Percentiles rank a stretch among this genome's conserved stretches.
These are phyloP conservation scores for Chloroceryle amazona DNA, from an alignment of 2,797 vertebrate genomes.

Conservation along the genomic window DNA sequence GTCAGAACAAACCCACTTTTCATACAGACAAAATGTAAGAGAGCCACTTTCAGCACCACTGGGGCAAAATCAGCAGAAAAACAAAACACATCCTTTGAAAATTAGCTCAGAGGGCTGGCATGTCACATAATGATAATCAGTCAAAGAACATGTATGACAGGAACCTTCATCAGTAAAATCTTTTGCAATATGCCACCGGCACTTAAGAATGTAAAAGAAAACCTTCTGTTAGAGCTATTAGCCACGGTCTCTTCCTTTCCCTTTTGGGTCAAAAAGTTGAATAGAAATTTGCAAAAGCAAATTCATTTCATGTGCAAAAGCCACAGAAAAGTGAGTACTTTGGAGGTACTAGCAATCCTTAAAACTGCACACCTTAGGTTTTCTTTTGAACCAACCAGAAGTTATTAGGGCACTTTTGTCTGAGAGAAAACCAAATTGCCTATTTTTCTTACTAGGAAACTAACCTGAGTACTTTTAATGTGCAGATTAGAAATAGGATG, in stretches of 20 bases:
- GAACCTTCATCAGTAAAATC: slow-evolving; percentile 55
- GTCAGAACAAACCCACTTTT: slow-evolving; percentile 79
- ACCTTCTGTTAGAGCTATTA: background rate
- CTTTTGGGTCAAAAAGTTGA: background rate
- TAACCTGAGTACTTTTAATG: background rate
- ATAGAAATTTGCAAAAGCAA: background rate
- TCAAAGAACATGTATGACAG: slow-evolving; percentile 54
- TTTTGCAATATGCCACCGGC: slow-evolving; percentile 34
- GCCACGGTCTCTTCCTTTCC: background rate
- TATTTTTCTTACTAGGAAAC: background rate
- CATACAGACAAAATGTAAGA: slow-evolving; percentile 71
- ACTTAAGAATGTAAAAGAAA: slow-evolving; percentile 49
- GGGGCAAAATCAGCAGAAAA: slow-evolving; percentile 23
- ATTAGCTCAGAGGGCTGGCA: slow-evolving; percentile 17
- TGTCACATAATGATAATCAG: slow-evolving; percentile 59
- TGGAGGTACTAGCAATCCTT: background rate
- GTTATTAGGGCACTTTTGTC: background rate
- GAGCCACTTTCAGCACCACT: slow-evolving; percentile 70
- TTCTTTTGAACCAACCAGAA: background rate
- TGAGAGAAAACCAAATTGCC: background rate
- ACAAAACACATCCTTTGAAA: slow-evolving; percentile 37
- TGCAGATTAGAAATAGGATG: background rate
- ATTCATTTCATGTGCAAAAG: background rate
- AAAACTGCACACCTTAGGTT: background rate
- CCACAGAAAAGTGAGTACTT: background rate